Evolutionary conservation across 2,113 vertebrate genomes (phyloP).

Genomic region (Acanthisitta chloris): DNA sequence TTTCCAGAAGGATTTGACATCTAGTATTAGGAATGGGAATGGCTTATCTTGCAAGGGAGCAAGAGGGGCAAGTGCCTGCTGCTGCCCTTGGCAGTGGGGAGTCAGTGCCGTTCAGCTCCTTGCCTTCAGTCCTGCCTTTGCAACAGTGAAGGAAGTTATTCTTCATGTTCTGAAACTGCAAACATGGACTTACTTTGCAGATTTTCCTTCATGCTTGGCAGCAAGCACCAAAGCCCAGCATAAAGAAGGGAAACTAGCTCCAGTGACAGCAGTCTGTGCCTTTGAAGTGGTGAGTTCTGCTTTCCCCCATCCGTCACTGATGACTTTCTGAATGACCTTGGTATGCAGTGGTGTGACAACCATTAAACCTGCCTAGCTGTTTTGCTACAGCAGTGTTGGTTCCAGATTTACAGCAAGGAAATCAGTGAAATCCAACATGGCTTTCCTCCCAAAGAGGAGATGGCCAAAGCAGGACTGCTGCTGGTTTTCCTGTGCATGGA

Average conservation of each 20-base stretch:
- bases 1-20: background rate
- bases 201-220: background rate
- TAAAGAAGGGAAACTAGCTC: background rate
- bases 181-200: background rate
- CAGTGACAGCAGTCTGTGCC: background rate
- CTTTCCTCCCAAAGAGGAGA: background rate
- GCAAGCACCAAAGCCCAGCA: accelerated
- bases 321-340: background rate
- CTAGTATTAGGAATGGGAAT: background rate
- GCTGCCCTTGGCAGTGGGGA: background rate
- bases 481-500: background rate
- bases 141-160: background rate
- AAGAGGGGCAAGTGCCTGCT: background rate
- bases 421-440: background rate
- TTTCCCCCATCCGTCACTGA: background rate
- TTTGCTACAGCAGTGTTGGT: accelerated
- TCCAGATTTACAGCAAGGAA: background rate
- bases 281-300: background rate
- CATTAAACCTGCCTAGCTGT: background rate
- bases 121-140: background rate
- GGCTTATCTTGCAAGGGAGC: background rate
- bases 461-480: background rate
- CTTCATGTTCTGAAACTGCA: background rate
- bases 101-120: accelerated
- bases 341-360: accelerated